A percentile compares a stretch with the other conserved stretches of the same genome.
Conservation (phyloP, 2,888 invertebrate species). For the Cynaeus angustus region DNA sequence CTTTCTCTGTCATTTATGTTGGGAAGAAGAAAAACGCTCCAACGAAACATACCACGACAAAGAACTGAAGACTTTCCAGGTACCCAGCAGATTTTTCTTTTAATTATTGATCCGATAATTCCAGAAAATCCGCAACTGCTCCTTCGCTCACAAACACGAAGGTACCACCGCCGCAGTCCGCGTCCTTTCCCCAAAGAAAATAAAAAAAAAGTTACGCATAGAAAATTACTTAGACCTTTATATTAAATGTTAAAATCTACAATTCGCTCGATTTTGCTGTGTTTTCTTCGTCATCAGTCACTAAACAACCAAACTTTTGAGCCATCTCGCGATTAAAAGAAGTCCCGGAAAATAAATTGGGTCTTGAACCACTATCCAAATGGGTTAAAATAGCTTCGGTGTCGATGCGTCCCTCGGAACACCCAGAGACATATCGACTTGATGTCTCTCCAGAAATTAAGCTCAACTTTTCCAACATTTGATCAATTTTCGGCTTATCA, state of each 20-base stretch:
- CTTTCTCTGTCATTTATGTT: conserved; percentile 71
- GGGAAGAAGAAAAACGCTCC: conserved; percentile 66
- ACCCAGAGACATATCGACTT: conserved; percentile 67
- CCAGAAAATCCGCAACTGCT: conserved; percentile 70
- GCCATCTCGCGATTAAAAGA: conserved; percentile 52
- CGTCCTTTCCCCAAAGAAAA: conserved; percentile 60
- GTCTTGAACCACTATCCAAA: conserved; percentile 58
- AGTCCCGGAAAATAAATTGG: conserved; percentile 58
- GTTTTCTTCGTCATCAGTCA: conserved; percentile 1
- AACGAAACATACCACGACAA: conserved; percentile 62
- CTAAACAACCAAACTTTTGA: conserved; percentile 23
- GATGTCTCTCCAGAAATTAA: conserved; percentile 57
- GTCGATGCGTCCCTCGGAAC: conserved; percentile 63
- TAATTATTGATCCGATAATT: not conserved
- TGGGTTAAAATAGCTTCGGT: conserved; percentile 58
- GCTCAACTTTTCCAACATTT: conserved; percentile 67
- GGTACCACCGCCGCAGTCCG: conserved; percentile 66
- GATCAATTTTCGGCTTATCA: conserved; percentile 67
- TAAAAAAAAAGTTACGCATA: conserved; percentile 63
- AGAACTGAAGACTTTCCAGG: conserved; percentile 63
- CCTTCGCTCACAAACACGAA: conserved; percentile 68
- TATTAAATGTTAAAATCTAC: conserved; percentile 49
- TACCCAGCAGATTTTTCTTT: conserved; percentile 46
- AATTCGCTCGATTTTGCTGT: conserved; percentile 15
- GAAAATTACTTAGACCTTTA: conserved; percentile 67